These are phyloP conservation scores for Heliconius eleuchia DNA, from an alignment of 1,140 invertebrate genomes.

Conservation along the genomic window DNA sequence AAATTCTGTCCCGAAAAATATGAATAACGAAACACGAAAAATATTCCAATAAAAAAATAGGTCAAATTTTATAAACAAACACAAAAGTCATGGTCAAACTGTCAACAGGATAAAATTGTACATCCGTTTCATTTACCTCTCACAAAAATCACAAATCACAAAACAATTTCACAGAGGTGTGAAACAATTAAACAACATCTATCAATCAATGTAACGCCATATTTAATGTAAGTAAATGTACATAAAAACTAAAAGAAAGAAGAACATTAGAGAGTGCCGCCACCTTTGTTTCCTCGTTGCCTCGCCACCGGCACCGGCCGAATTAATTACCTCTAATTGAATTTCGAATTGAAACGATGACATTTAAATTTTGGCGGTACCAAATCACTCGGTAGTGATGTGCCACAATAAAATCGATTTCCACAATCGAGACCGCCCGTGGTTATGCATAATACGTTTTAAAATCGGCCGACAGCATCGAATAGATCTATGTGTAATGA, in stretches of 20 bases:
- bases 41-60: too few relatives aligned
- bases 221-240: neutral
- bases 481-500: constrained; percentile 79
- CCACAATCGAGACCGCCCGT: constrained; percentile 69
- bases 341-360: constrained; percentile 81
- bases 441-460: constrained; percentile 69
- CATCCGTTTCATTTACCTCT: neutral
- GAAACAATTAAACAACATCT: constrained; percentile 41
- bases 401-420: constrained; percentile 59
- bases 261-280: constrained; percentile 1
- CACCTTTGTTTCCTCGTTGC: neutral
- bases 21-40: too few relatives aligned
- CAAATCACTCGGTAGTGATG: constrained; percentile 75
- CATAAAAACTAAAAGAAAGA: neutral
- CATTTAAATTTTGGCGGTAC: constrained; percentile 77
- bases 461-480: constrained; percentile 72
- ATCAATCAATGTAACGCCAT: constrained; percentile 3
- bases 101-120: neutral
- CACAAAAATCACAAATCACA: neutral
- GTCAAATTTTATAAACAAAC: too few relatives aligned
- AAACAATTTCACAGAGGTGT: constrained; percentile 22
- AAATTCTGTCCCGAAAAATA: too few relatives aligned
- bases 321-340: constrained; percentile 80
- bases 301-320: constrained; percentile 56
- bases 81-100: neutral